phyloP scores from a whole-genome alignment of 2,797 vertebrate species.

The Babyrousa celebensis region DNA sequence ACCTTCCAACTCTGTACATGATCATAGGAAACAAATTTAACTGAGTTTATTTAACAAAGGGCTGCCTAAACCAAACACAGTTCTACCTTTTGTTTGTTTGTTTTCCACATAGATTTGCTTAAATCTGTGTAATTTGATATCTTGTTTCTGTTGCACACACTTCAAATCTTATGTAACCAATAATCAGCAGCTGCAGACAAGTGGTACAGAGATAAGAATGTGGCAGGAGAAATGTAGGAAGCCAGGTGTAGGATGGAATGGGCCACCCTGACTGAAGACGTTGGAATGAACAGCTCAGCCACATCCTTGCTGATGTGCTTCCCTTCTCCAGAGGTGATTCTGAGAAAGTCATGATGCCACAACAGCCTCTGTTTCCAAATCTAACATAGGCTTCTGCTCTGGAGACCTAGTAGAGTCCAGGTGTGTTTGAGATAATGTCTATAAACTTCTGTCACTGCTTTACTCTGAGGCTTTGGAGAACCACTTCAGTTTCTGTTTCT shows the following conservation, averaged over 20 bases:
- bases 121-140: constrained; percentile 60
- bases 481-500: background rate
- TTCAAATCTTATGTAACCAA: background rate
- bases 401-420: background rate
- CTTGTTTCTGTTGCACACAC: constrained; percentile 42
- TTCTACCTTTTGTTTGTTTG: background rate
- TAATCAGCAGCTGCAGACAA: background rate
- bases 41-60: constrained; percentile 65
- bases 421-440: background rate
- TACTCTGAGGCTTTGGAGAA: constrained; percentile 30
- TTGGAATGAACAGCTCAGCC: background rate
- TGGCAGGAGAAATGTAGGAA: accelerated
- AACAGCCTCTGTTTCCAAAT: background rate
- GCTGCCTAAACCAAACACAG: constrained; percentile 1
- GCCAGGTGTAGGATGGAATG: background rate
- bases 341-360: background rate
- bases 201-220: background rate
- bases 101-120: constrained; percentile 53
- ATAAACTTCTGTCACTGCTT: background rate
- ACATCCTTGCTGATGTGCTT: background rate
- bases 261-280: background rate
- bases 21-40: background rate
- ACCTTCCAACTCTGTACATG: background rate
- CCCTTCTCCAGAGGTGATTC: background rate
- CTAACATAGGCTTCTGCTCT: background rate